Base-by-base conservation (phyloP, 1,140 invertebrate species). In the Aradophagus sp. region DNA sequence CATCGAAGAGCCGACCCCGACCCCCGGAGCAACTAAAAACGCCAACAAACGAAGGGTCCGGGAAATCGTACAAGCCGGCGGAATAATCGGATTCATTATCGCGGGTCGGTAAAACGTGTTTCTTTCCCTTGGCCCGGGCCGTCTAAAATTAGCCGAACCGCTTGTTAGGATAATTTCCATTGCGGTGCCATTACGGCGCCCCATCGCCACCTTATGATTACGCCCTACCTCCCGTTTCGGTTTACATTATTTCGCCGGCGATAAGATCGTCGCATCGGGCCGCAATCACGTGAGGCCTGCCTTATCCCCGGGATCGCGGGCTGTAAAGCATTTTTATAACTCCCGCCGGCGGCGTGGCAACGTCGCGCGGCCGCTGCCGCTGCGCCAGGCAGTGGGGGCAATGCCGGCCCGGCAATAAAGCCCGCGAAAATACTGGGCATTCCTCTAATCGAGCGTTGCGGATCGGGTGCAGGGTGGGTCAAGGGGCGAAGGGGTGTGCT, bases 321-420 rank as follows among this genome's bases (percentile, higher is more conserved):
- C 20, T 36, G 32, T 34, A 50, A 61, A 61, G 42, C 50, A 61
- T 61, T 47, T 48, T 59, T 58, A 45, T 58, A 44, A 23, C 55
- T 13, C 27, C n/a, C 44, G 5, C n/a, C 6, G 1, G 5, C 23
- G 14, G 26, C n/a, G 3, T 11, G n/a, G 2, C n/a, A 4, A 4
- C 5, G 5, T 8, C 23, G 20, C 2, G 10, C 16, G 17, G 4
- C 4, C 20, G 19, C 14, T 26, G 12, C 19, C n/a, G 5, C n/a
- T 10, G 29, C 20, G 20, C 16, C 16, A 11, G 16, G n/a, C n/a
- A n/a, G n/a, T n/a, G n/a, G n/a, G n/a, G n/a, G 32, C 44, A 44
- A 38, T 31, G 38, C 27, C 26, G 8, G 8, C 5, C 31, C 31
- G 27, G 20, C 36, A 50, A 50, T 61, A 61, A 47, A 42, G 29